phyloP scores from a whole-genome alignment of 2,797 vertebrate genomes.

The Cercopithecus petaurista region DNA sequence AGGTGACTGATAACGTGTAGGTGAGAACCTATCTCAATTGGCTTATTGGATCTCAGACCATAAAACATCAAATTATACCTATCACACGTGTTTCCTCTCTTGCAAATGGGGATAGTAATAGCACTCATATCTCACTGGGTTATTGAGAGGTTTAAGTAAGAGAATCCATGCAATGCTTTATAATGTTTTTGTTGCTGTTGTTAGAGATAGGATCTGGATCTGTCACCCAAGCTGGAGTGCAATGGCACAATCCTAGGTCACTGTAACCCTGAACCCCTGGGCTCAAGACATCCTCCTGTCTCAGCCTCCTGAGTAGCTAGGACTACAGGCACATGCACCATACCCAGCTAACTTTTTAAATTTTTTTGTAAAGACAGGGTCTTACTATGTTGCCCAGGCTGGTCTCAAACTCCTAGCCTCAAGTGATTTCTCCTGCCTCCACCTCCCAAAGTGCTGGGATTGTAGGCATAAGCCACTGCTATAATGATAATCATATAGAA shows the following conservation, averaged over 20 bases:
- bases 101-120: neutral
- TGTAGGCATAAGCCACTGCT: neutral
- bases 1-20: neutral
- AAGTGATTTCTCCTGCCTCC: neutral
- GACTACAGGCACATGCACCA: neutral
- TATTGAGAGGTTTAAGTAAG: constrained; percentile 36
- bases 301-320: neutral
- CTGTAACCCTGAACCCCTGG: neutral
- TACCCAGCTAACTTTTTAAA: neutral
- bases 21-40: constrained; percentile 6
- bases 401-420: neutral
- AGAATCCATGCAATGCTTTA: constrained; percentile 1
- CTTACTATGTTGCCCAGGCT: neutral
- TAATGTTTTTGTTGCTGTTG: neutral
- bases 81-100: neutral
- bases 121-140: neutral
- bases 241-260: neutral
- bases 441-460: neutral
- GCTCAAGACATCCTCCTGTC: neutral
- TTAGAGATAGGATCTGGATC: neutral
- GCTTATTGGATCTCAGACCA: neutral
- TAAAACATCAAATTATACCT: constrained; percentile 38
- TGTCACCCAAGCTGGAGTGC: neutral
- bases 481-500: neutral
- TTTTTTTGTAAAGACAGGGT: neutral